Evolutionary conservation across 2,888 invertebrate genomes (phyloP).

Genomic region (Cloeon dipterum): DNA sequence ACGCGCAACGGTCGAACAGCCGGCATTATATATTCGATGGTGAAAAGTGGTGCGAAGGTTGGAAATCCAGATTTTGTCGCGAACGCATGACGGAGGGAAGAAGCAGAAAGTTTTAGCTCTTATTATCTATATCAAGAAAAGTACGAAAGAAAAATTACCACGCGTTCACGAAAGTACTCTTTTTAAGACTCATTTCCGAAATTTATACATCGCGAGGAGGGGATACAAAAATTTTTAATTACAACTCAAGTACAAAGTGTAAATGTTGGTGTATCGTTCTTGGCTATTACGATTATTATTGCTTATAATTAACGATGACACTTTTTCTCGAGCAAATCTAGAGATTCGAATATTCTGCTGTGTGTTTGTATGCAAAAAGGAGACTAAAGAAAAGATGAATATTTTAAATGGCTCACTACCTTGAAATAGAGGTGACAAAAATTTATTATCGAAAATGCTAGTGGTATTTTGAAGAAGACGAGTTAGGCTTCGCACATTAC

Average conservation of each 20-base stretch:
- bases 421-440: background rate
- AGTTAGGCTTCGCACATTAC: background rate
- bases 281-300: no score
- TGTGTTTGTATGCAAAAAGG: background rate
- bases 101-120: no score
- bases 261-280: constrained; percentile 1
- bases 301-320: background rate
- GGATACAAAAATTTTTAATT: background rate
- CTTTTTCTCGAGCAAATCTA: background rate
- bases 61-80: no score
- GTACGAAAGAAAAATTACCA: no score
- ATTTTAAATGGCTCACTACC: background rate
- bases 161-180: no score
- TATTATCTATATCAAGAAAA: no score
- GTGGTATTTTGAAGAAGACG: constrained; percentile 1
- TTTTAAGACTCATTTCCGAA: constrained; percentile 1
- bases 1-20: no score
- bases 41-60: no score
- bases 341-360: background rate
- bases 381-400: background rate
- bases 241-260: constrained; percentile 1
- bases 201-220: no score
- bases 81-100: no score
- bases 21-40: no score
- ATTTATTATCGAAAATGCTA: background rate